Base-by-base conservation (phyloP, 2,888 invertebrate species). In the Ditula angustiorana region DNA sequence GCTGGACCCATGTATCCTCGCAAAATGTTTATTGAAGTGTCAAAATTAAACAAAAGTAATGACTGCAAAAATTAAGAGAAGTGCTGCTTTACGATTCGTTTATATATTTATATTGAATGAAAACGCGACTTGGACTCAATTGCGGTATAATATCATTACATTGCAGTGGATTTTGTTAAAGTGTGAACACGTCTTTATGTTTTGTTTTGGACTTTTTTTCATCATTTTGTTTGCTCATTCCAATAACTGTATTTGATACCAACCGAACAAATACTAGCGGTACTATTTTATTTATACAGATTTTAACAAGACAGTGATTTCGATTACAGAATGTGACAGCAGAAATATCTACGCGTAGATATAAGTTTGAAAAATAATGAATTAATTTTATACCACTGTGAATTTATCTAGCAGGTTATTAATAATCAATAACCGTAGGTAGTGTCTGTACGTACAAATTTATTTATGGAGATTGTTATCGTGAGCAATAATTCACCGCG, bases 381-480 rank as follows among this genome's bases (percentile, higher is more conserved):
- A 16, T 23, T 5, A 7, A 35, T 53, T 37, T 53, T 24, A 53
- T 53, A 26, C 19, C 13, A 11, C 26, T 26, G 21, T 28, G 26
- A 56, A 41, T 26, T 24, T 13, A 49, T 56, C 37, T 41, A 26
- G 41, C 41, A 7, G 41, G 41, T 56, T 41, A 41, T 56, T 56
- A 56, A 56, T 56, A 56, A 56, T 56, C 55, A 56, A 56, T 56
- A 35, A 56, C 13, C n/a, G 41, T 23, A 23, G 26, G 28, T 33
- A 33, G 33, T 19, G 41, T 16, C 23, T 24, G 30, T 24, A 19
- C 26, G 57, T 37, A 47, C 7, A 13, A 19, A 16, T 52, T 68
- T 63, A 68, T 69, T 69, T 69, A 69, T 69, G 66, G 53, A 66
- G 62, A 69, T 69, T 68, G 62, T 66, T 67, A 69, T 69, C 69